Percentiles rank a stretch among this genome's conserved stretches.
These are phyloP conservation scores for Formica selysi DNA, from an alignment of 1,140 invertebrate species.

Conservation along the genomic window DNA sequence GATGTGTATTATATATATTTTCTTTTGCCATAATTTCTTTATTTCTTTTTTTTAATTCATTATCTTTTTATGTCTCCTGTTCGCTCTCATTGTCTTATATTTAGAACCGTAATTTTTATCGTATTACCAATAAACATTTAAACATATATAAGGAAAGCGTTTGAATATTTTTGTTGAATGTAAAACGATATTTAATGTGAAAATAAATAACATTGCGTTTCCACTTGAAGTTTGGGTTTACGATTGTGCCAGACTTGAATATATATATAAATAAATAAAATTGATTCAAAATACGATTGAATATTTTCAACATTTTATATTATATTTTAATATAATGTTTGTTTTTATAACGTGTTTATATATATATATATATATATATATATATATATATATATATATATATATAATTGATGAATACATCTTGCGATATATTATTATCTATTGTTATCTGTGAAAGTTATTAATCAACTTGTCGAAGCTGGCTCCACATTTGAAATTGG, in stretches of 20 bases:
- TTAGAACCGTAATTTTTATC: not conserved
- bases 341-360: too few species aligned
- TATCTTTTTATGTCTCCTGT: not conserved
- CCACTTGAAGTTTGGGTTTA: conserved; percentile 36
- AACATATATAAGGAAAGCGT: conserved; percentile 1
- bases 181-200: conserved; percentile 70
- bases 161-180: conserved; percentile 71
- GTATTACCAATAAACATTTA: conserved; percentile 12
- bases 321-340: not conserved
- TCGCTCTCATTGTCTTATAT: not conserved
- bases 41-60: conserved; percentile 14
- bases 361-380: too few species aligned
- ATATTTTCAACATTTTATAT: not conserved
- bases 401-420: too few species aligned
- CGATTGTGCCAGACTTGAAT: not conserved
- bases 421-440: not conserved
- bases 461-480: not conserved
- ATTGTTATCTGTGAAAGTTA: not conserved
- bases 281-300: not conserved
- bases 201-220: conserved; percentile 68
- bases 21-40: not conserved
- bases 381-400: too few species aligned
- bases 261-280: not conserved
- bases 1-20: not conserved
- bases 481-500: conserved; percentile 1